A percentile compares a stretch with the other conserved stretches of the same genome.
Conservation (phyloP, 2,797 vertebrate genomes). For the Echiichthys vipera region DNA sequence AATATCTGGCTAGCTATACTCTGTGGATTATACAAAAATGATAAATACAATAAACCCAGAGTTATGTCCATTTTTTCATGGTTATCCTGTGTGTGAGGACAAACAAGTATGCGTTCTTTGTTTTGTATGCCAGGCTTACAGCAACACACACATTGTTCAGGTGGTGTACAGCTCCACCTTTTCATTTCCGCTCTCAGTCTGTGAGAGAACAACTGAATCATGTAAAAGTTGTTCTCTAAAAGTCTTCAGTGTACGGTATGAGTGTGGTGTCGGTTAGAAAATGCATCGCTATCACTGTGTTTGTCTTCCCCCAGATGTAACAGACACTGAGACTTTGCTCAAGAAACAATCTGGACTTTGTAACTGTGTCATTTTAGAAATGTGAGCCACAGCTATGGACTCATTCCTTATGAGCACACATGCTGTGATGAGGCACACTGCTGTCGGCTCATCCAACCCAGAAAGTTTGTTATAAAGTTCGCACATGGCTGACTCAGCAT, state of each 20-base stretch:
- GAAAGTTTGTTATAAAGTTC: constrained; percentile 29
- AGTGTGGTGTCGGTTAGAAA: no score
- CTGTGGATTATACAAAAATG: no score
- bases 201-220: not conserved
- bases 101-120: not conserved
- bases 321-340: not conserved
- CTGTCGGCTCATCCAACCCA: not conserved
- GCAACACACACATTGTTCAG: not conserved
- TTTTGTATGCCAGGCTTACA: not conserved
- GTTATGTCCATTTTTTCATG: not conserved
- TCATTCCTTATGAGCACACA: constrained; percentile 29
- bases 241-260: no score
- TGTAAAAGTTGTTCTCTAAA: not conserved
- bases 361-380: constrained; percentile 35
- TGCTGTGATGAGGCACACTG: constrained; percentile 42
- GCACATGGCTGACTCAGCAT: constrained; percentile 36
- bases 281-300: not conserved
- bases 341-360: constrained; percentile 5
- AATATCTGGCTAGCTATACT: not conserved
- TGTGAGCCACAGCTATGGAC: constrained; percentile 23
- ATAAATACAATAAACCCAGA: not conserved
- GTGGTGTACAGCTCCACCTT: not conserved
- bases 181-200: not conserved
- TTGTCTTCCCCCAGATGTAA: not conserved
- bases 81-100: not conserved